A percentile compares a stretch with the other conserved stretches of the same genome.
These are phyloP conservation scores for Manacus vitellinus DNA, from an alignment of 2,113 vertebrate species.

Conservation along the genomic window DNA sequence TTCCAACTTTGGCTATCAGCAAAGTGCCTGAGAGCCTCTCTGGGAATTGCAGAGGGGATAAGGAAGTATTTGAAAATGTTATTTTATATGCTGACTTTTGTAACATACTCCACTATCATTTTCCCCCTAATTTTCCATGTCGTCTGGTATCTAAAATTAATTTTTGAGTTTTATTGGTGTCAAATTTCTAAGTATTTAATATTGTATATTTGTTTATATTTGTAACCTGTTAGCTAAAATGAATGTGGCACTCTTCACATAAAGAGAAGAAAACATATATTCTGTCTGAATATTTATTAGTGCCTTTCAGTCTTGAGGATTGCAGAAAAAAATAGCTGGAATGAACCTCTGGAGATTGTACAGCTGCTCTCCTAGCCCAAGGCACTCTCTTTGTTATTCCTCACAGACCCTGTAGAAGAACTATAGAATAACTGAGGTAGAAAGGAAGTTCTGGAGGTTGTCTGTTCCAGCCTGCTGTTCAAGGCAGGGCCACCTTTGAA, in stretches of 20 bases:
- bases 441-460: background rate
- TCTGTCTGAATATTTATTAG: constrained; percentile 15
- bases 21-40: background rate
- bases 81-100: background rate
- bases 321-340: background rate
- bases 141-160: background rate
- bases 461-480: background rate
- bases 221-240: background rate
- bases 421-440: background rate
- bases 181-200: background rate
- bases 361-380: background rate
- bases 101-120: background rate
- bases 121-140: background rate
- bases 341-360: constrained; percentile 11
- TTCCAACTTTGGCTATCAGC: background rate
- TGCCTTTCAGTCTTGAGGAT: background rate
- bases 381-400: constrained; percentile 39
- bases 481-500: background rate
- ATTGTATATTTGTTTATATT: background rate
- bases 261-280: background rate
- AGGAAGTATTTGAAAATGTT: background rate
- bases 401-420: background rate
- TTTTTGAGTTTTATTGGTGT: background rate
- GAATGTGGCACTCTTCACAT: background rate
- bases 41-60: background rate